These are phyloP conservation scores for Pomacea maculata DNA, from an alignment of 1,140 invertebrate genomes.

Conservation along the genomic window DNA sequence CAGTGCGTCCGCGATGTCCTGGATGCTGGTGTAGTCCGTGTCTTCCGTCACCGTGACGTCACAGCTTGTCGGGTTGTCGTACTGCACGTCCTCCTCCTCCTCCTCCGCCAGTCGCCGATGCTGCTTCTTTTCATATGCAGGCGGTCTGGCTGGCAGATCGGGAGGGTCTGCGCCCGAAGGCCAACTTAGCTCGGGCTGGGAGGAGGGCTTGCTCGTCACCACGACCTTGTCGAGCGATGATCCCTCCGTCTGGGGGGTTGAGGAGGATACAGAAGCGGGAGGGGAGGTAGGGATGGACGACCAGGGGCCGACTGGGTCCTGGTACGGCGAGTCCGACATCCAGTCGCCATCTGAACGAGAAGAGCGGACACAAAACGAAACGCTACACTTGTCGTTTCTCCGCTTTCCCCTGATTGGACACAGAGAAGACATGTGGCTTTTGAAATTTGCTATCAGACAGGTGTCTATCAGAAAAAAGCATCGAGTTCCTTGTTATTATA, in stretches of 20 bases:
- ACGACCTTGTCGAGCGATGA: too few relatives aligned
- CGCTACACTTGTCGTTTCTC: too few relatives aligned
- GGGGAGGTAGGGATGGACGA: conserved; percentile 6
- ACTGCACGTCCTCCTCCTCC: conserved; percentile 14
- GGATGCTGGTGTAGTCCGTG: conserved; percentile 9
- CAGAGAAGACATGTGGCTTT: too few relatives aligned
- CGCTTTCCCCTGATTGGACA: too few relatives aligned
- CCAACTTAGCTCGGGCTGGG: too few relatives aligned
- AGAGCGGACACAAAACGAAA: too few relatives aligned
- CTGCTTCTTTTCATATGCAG: conserved; percentile 4
- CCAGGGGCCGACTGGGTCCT: conserved; percentile 5
- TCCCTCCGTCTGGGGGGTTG: neutral
- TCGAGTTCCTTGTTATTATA: too few relatives aligned
- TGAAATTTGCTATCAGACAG: too few relatives aligned
- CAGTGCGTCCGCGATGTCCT: conserved; percentile 13
- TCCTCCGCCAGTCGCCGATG: neutral
- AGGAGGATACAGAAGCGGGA: neutral
- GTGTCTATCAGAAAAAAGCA: too few relatives aligned
- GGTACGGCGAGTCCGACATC: conserved; percentile 1
- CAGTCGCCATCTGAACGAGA: too few relatives aligned
- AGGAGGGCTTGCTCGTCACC: too few relatives aligned
- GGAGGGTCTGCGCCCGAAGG: neutral
- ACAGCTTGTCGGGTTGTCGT: conserved; percentile 9
- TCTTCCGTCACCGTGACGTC: neutral
- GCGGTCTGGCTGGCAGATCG: conserved; percentile 2